Conservation (phyloP, 1,140 invertebrate species). For the Drosophila eugracilis region DNA sequence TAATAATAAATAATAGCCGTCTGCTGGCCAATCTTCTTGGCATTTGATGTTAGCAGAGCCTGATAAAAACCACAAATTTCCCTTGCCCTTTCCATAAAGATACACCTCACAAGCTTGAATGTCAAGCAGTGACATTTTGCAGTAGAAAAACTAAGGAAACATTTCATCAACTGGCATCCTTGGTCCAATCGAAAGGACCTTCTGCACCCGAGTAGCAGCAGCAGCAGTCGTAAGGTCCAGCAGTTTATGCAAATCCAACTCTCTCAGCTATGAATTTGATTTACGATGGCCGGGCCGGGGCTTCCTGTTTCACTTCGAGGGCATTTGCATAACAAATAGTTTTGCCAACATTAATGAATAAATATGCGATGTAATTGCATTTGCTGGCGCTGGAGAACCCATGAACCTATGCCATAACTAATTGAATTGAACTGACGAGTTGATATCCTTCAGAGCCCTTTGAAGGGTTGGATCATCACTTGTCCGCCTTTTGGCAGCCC, state of each 20-base stretch:
- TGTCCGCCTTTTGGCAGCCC: constrained; percentile 2
- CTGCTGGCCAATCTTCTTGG: too few relatives aligned
- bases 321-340: constrained; percentile 44
- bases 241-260: constrained; percentile 38
- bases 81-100: too few relatives aligned
- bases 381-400: constrained; percentile 10
- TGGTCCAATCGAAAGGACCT: constrained; percentile 13
- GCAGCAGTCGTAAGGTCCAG: background rate
- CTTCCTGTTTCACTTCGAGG: constrained; percentile 39
- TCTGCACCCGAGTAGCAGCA: background rate
- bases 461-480: constrained; percentile 35
- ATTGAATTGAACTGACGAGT: constrained; percentile 37
- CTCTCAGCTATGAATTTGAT: constrained; percentile 65
- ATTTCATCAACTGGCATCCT: constrained; percentile 1
- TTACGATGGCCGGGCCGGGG: constrained; percentile 33
- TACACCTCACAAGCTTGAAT: too few relatives aligned
- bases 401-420: constrained; percentile 25
- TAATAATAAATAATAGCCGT: background rate
- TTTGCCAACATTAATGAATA: constrained; percentile 46
- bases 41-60: too few relatives aligned
- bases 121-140: background rate
- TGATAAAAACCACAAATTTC: too few relatives aligned
- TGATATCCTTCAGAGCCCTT: constrained; percentile 13
- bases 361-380: constrained; percentile 48
- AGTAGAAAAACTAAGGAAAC: background rate